phyloP scores from a whole-genome alignment of 2,888 invertebrate species.

The Lasioglossum marginatum region DNA sequence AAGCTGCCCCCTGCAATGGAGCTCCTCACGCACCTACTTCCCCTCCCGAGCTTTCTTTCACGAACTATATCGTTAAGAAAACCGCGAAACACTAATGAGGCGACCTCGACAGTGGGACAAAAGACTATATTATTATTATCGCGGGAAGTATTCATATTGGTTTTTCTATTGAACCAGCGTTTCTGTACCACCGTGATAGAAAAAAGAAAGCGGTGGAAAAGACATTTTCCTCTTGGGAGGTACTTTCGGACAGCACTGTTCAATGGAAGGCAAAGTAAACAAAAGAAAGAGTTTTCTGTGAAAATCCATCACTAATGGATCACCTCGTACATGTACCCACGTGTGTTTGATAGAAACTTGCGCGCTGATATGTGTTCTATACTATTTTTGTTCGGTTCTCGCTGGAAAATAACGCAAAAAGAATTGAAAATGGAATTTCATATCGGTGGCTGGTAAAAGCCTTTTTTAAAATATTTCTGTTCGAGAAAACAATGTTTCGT shows the following conservation, averaged over 20 bases:
- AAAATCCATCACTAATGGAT: slow-evolving; percentile 1
- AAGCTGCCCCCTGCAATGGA: background rate
- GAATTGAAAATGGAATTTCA: background rate
- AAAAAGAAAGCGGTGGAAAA: background rate
- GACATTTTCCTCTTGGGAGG: background rate
- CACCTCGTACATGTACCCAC: background rate
- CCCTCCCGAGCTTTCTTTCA: background rate
- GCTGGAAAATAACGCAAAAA: background rate
- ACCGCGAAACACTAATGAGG: slow-evolving; percentile 8
- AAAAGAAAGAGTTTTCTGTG: background rate
- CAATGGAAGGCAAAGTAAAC: slow-evolving; percentile 1
- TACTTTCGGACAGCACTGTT: slow-evolving; percentile 4
- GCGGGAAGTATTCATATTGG: slow-evolving; percentile 11
- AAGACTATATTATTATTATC: slow-evolving; percentile 13
- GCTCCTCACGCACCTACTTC: background rate
- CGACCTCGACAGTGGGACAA: background rate
- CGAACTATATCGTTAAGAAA: slow-evolving; percentile 13
- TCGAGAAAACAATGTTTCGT: background rate
- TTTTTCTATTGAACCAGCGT: background rate
- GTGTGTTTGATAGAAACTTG: background rate
- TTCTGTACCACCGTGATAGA: background rate
- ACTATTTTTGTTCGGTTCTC: background rate
- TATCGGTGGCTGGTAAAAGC: background rate
- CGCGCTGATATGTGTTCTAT: background rate
- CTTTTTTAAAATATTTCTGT: background rate